Evolutionary conservation across 2,797 vertebrate species (phyloP), one percentile per base, ranked within the genome.

Genomic region (Gobionotothen gibberifrons): DNA sequence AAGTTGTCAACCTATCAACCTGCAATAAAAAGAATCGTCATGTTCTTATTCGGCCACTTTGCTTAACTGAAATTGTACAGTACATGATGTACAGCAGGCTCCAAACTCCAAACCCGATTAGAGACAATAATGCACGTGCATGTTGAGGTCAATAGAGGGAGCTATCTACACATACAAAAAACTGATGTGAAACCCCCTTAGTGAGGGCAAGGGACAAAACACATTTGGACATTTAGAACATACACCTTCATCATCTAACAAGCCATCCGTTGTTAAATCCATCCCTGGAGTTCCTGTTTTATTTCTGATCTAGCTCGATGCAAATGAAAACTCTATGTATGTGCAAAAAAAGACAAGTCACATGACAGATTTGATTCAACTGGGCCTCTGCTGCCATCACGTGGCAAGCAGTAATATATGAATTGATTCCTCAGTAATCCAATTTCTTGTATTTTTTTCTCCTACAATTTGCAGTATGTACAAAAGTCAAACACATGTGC

Each of bases 131-230:
- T 53, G 59, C 11, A 59, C 42, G n/a, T 61, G 22, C 19, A 43
- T 5, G 10, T 40, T 36, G 7, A 0, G 2, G 40, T 16, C 86
- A 82, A 72, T 47, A 85, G 89, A 72, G 70, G 82, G 85, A 39
- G 80, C 68, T 8, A 49, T 39, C 17, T 48, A 19, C 32, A 42
- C 19, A 70, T 17, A 17, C 56, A 48, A 48, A 44, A 43, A 39
- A 0, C 19, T 40, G 4, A 21, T 42, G 52, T 64, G 21, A 66
- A 59, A 21, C 6, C 17, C 46, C 9, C 3, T 29, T 14, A 3
- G 4, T 22, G 5, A 36, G 36, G 12, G 3, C 44, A 42, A 10
- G 4, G 3, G 5, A 49, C 7, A 0, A 36, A 55, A 29, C 9
- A 54, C 12, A 57, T 26, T 3, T 39, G 3, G 13, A 65, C 29